Evolutionary conservation across 1,140 invertebrate genomes (phyloP).

Genomic region (Holotrichia oblita): DNA sequence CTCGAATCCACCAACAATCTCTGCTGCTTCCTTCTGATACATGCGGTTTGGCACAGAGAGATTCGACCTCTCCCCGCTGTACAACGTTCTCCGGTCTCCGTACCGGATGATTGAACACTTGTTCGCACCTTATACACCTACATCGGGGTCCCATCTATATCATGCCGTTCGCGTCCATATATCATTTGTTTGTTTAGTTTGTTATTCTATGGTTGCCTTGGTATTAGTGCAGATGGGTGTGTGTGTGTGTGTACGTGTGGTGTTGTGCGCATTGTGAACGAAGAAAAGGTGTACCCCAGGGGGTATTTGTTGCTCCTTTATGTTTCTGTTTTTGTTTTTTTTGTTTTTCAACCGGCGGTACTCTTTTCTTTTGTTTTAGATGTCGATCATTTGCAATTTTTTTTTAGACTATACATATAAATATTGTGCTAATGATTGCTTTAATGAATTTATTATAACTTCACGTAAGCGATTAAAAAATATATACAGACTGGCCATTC

Average conservation of each 20-base stretch:
- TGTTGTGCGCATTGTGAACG: neutral
- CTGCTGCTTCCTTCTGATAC: neutral
- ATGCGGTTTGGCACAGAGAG: neutral
- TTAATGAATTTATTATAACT: too few species aligned
- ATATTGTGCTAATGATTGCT: too few species aligned
- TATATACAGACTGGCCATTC: too few species aligned
- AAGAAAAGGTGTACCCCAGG: neutral
- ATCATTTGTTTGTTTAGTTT: conserved; percentile 30
- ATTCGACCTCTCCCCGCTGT: neutral
- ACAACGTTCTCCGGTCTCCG: too few species aligned
- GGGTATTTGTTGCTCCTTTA: conserved; percentile 7
- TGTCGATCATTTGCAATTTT: neutral
- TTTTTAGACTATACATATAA: neutral
- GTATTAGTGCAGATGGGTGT: neutral
- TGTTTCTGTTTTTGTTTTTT: neutral
- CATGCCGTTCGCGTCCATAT: conserved; percentile 15
- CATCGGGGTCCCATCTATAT: conserved; percentile 11
- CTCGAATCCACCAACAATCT: neutral
- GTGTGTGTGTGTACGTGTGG: neutral
- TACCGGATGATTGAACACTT: neutral
- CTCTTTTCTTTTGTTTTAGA: neutral
- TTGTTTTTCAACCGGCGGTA: neutral
- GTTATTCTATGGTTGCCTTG: neutral
- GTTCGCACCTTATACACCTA: conserved; percentile 38
- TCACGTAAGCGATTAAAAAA: too few species aligned